A percentile compares a stretch with the other conserved stretches of the same genome.
Conservation (phyloP, 2,888 invertebrate species). For the Amiota minor region DNA sequence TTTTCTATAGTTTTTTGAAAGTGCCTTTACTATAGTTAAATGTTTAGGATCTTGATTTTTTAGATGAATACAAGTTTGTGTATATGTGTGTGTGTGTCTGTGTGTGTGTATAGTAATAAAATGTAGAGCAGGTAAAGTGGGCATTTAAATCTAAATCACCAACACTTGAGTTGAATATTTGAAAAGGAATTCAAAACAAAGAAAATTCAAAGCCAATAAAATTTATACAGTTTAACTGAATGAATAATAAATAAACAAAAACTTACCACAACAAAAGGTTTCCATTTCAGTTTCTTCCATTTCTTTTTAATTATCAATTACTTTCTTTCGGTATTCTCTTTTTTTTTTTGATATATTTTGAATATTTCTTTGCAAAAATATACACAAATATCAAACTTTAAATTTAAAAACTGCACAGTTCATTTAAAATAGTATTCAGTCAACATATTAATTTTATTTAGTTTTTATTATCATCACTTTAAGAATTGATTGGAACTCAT, state of each 20-base stretch:
- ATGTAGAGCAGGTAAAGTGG: not conserved
- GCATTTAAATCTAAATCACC: slow-evolving; percentile 15
- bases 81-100: slow-evolving; percentile 1
- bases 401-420: slow-evolving; percentile 1
- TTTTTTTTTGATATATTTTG: slow-evolving; percentile 11
- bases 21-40: too few species aligned
- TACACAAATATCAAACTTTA: slow-evolving; percentile 24
- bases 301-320: slow-evolving; percentile 45
- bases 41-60: not conserved
- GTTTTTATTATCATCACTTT: not conserved
- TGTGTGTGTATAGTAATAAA: slow-evolving; percentile 5
- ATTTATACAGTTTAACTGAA: slow-evolving; percentile 29
- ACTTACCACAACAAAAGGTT: slow-evolving; percentile 72
- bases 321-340: too few species aligned
- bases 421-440: not conserved
- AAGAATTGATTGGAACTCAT: not conserved
- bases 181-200: not conserved
- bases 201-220: too few species aligned
- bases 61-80: slow-evolving; percentile 14
- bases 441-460: not conserved
- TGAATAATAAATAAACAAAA: slow-evolving; percentile 18
- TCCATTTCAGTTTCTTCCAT: slow-evolving; percentile 70
- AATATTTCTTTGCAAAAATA: slow-evolving; percentile 14
- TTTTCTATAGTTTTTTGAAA: slow-evolving; percentile 30
- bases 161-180: slow-evolving; percentile 15